Conservation (phyloP, 1,140 invertebrate genomes). For the Chironomus tepperi region DNA sequence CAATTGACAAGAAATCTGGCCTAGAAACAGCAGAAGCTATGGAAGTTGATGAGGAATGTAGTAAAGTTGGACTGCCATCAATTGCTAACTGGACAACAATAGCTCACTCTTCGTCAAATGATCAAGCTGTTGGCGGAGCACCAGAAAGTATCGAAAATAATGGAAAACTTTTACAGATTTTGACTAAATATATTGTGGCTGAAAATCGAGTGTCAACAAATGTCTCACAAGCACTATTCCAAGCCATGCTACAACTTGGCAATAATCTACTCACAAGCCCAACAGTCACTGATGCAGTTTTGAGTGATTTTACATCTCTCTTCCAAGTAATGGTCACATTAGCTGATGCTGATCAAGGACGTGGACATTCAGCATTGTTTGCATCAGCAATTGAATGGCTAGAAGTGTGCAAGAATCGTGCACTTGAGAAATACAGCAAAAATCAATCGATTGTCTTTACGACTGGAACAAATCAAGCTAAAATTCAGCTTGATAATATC, state of each 20-base stretch:
- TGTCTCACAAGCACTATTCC: conserved; percentile 63
- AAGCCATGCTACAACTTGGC: conserved; percentile 66
- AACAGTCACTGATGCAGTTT: not conserved
- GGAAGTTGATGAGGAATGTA: conserved; percentile 38
- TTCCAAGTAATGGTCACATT: conserved; percentile 75
- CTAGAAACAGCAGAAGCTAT: conserved; percentile 33
- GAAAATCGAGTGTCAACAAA: conserved; percentile 58
- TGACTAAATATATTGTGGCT: conserved; percentile 67
- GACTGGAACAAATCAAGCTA: conserved; percentile 10
- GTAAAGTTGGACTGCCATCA: conserved; percentile 23
- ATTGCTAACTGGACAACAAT: conserved; percentile 26
- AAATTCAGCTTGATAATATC: conserved; percentile 35
- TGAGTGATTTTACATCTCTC: conserved; percentile 62
- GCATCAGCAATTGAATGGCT: conserved; percentile 73
- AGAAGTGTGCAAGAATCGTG: conserved; percentile 52
- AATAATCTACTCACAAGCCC: conserved; percentile 46
- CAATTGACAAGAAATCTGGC: conserved; percentile 21
- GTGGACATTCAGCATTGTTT: conserved; percentile 70
- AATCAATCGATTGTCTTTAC: conserved; percentile 41
- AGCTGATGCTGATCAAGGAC: conserved; percentile 67
- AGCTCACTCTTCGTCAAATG: not conserved
- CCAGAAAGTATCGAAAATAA: conserved; percentile 49
- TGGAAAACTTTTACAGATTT: conserved; percentile 57
- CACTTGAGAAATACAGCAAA: conserved; percentile 47
- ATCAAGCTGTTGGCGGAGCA: conserved; percentile 30